Percentiles rank a stretch among this genome's conserved stretches.
phyloP scores from a whole-genome alignment of 2,113 vertebrate genomes.

The Merops nubicus region DNA sequence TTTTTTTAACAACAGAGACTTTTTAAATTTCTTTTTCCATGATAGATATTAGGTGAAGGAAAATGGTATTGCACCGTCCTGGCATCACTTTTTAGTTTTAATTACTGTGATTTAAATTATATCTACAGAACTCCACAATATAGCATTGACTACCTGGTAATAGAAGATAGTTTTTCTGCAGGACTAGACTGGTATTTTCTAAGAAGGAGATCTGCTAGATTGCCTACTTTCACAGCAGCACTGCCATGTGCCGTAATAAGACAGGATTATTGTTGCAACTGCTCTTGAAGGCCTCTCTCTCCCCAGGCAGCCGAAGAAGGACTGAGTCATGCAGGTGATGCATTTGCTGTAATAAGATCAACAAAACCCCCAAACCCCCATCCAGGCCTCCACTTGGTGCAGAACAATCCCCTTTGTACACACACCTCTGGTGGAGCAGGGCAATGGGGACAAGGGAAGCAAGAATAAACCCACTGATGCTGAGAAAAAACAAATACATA shows the following conservation, averaged over 20 bases:
- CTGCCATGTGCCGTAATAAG: slow-evolving; percentile 32
- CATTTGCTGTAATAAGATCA: neutral
- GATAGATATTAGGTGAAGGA: neutral
- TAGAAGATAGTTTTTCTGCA: slow-evolving; percentile 28
- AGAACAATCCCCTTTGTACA: neutral
- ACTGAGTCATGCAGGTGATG: slow-evolving; percentile 47
- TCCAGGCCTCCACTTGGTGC: neutral
- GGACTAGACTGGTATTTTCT: slow-evolving; percentile 47
- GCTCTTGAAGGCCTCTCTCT: slow-evolving; percentile 18
- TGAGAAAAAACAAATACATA: neutral
- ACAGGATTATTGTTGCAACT: slow-evolving; percentile 33
- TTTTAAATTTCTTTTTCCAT: neutral
- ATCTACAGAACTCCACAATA: neutral
- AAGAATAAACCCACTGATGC: neutral
- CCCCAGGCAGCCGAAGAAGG: slow-evolving; percentile 1
- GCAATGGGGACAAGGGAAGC: accelerated
- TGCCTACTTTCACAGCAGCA: slow-evolving; percentile 48
- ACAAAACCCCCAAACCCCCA: neutral
- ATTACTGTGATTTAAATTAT: slow-evolving; percentile 7
- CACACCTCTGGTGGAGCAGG: neutral
- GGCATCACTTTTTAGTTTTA: slow-evolving; percentile 6
- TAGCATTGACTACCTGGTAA: neutral
- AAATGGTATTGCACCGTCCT: neutral
- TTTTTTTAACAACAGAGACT: neutral
- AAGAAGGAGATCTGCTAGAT: slow-evolving; percentile 41